A percentile compares a stretch with the other conserved stretches of the same genome.
Conservation (phyloP, 23 tunicate genomes). For the Trididemnum miniatum region DNA sequence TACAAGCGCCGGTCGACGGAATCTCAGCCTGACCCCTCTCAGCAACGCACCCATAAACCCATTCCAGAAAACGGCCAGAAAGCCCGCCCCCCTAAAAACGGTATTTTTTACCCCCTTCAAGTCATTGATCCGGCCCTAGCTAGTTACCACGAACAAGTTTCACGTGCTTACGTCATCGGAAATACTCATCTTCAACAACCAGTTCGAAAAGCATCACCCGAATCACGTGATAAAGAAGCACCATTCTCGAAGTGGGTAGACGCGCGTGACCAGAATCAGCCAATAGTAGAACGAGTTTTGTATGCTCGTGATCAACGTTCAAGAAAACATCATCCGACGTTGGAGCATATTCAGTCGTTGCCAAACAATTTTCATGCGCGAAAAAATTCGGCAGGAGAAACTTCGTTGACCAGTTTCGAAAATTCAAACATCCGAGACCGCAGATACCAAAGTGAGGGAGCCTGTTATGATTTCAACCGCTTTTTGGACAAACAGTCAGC, state of each 20-base stretch:
- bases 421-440: slow-evolving; percentile 1
- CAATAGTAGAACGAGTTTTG: neutral
- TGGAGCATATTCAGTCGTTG: neutral
- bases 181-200: slow-evolving; percentile 3
- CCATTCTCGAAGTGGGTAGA: neutral
- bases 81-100: neutral
- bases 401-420: neutral
- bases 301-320: neutral
- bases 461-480: neutral
- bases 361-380: neutral
- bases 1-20: neutral
- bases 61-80: neutral
- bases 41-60: neutral
- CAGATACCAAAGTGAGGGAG: slow-evolving; percentile 17
- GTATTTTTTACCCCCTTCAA: neutral
- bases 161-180: neutral
- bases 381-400: neutral
- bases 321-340: neutral
- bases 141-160: neutral
- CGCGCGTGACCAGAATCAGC: neutral
- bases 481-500: neutral
- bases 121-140: neutral
- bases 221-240: neutral
- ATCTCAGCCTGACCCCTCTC: neutral
- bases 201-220: neutral